Evolutionary conservation across 1,140 invertebrate genomes (phyloP).

Genomic region (Tribolium castaneum): DNA sequence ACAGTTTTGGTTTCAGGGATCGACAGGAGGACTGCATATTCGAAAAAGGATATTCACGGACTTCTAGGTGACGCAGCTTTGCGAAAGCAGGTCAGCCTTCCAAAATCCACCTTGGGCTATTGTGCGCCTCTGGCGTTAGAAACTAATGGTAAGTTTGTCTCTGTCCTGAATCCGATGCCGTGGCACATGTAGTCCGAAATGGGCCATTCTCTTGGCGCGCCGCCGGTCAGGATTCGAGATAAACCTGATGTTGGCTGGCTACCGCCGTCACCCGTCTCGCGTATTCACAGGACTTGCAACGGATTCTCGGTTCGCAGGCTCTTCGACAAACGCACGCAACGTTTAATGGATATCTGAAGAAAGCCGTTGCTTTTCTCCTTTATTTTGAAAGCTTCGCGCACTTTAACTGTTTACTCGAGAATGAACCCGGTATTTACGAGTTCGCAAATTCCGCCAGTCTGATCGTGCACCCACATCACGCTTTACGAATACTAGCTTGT

Average conservation of each 20-base stretch:
- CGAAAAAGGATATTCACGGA: conserved; percentile 78
- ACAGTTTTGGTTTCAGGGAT: conserved; percentile 67
- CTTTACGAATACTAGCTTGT: conserved; percentile 40
- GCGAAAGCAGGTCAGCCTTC: conserved; percentile 76
- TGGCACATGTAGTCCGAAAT: conserved; percentile 46
- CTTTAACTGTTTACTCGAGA: conserved; percentile 36
- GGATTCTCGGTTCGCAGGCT: not conserved
- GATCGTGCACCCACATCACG: conserved; percentile 40
- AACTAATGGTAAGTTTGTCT: conserved; percentile 76
- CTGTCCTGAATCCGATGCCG: conserved; percentile 43
- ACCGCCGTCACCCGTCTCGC: conserved; percentile 25
- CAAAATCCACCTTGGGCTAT: conserved; percentile 79
- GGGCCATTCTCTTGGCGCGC: conserved; percentile 46
- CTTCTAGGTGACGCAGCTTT: conserved; percentile 75
- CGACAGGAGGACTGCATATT: conserved; percentile 79
- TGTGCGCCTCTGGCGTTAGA: conserved; percentile 85
- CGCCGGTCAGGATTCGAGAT: conserved; percentile 50
- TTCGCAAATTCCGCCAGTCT: conserved; percentile 28
- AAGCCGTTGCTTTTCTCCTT: conserved; percentile 40
- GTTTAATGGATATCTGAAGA: conserved; percentile 51
- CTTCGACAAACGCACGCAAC: conserved; percentile 44
- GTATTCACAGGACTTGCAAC: conserved; percentile 13
- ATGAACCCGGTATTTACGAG: conserved; percentile 27
- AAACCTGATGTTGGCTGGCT: conserved; percentile 50
- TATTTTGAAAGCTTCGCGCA: conserved; percentile 24